These are phyloP conservation scores for Drosophila tsacasi DNA, from an alignment of 1,140 invertebrate genomes.

Conservation along the genomic window DNA sequence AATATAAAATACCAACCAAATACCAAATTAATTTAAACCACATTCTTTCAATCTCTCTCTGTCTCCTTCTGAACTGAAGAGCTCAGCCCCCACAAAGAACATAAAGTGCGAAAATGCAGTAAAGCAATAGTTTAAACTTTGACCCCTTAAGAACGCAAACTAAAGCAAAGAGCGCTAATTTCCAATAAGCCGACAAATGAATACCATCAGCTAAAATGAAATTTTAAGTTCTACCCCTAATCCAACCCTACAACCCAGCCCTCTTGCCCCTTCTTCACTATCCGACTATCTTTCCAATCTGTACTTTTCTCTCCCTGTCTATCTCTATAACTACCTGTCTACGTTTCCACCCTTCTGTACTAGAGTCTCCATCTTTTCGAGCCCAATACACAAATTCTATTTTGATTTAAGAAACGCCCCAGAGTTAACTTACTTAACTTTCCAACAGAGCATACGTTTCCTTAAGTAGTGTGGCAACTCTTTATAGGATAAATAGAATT, in stretches of 20 bases:
- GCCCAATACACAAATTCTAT: conserved; percentile 64
- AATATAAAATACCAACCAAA: conserved; percentile 68
- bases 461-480: conserved; percentile 72
- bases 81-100: conserved; percentile 39
- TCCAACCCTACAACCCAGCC: conserved; percentile 21
- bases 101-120: conserved; percentile 31
- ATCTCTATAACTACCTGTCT: conserved; percentile 20
- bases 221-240: conserved; percentile 54
- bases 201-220: conserved; percentile 76
- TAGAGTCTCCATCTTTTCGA: conserved; percentile 37
- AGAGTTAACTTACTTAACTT: conserved; percentile 32
- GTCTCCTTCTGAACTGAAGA: conserved; percentile 35
- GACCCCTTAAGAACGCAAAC: conserved; percentile 21
- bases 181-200: conserved; percentile 73
- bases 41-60: conserved; percentile 67
- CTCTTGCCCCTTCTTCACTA: conserved; percentile 22
- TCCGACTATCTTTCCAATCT: conserved; percentile 55
- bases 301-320: conserved; percentile 38
- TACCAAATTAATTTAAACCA: conserved; percentile 65
- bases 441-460: conserved; percentile 62
- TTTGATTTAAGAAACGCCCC: conserved; percentile 51
- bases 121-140: conserved; percentile 52
- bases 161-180: conserved; percentile 67
- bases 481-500: conserved; percentile 55
- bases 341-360: conserved; percentile 21